A percentile compares a stretch with the other conserved stretches of the same genome.
Conservation (phyloP, 2,797 vertebrate genomes). For the Dendrocincla tyrannina region DNA sequence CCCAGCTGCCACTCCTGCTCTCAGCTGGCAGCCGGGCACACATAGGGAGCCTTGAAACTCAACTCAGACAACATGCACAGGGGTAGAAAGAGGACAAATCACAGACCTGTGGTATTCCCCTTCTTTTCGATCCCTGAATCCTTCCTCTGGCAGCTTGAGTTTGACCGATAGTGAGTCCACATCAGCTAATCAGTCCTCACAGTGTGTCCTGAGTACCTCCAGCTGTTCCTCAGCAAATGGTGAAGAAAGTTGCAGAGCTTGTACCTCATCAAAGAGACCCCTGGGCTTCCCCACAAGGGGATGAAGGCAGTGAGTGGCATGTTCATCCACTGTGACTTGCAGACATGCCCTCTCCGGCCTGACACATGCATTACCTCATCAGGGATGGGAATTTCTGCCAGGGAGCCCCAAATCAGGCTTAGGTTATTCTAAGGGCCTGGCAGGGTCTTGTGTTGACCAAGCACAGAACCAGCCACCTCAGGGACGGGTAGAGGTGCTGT, state of each 20-base stretch:
- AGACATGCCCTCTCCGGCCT: not conserved
- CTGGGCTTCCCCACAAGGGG: rapidly evolving
- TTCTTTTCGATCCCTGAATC: not conserved
- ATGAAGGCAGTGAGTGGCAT: rapidly evolving
- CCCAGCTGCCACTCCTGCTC: not conserved
- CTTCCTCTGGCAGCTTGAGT: not conserved
- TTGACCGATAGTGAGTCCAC: not conserved
- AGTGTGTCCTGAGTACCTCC: not conserved
- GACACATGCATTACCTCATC: not conserved
- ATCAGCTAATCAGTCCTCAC: not conserved
- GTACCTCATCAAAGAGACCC: not conserved
- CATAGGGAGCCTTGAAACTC: not conserved
- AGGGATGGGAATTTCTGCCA: not conserved
- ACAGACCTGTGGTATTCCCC: not conserved
- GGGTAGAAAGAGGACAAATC: not conserved
- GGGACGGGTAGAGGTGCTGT: not conserved
- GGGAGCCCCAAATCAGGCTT: not conserved
- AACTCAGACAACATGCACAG: rapidly evolving
- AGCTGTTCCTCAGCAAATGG: not conserved
- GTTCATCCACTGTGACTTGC: rapidly evolving
- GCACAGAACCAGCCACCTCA: not conserved
- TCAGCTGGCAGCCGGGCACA: not conserved
- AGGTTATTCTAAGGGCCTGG: not conserved
- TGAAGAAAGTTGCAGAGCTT: not conserved
- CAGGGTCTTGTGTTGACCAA: not conserved